Evolutionary conservation across 1,140 invertebrate genomes (phyloP), one percentile per base, ranked within the genome.

Genomic region (Drosophila micromelanica): DNA sequence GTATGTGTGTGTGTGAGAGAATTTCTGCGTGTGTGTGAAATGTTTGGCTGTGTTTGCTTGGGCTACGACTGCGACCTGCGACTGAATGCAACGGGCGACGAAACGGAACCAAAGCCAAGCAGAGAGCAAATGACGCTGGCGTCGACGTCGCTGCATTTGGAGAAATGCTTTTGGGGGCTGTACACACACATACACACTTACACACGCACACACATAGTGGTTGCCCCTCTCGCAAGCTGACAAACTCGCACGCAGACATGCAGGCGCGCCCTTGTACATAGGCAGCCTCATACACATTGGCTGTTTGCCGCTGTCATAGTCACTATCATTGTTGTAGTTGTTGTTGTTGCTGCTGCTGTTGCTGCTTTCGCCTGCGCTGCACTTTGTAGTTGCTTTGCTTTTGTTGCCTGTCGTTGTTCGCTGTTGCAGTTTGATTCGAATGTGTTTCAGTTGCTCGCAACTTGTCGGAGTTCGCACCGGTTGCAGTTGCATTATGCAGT

Each of bases 151-250:
- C 63, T 87, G 82, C 82, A 87, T 71, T 87, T 87, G 82, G 82
- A 89, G 82, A 87, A 87, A 87, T 79, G 78, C 55, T 71, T 70
- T 63, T 85, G 84, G 82, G 82, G 82, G 82, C 82, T 87, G 82
- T 77, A 17, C 32, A 45, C 46, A 61, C 62, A 67, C 48, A 62
- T 43, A 61, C 35, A 64, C 59, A 52, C 20, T 17, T 23, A 30
- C 38, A 42, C 23, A 51, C 45, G 23, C 20, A 56, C 51, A 68
- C 32, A 51, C 38, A 52, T 15, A 42, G 15, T 45, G 11, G 15
- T 15, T 73, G 63, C 23, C 48, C 63, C 70, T 73, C 70, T 73
- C 70, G 30, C 51, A 43, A 69, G 71, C 57, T 52, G 23, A 5
- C 38, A 42, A 42, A 57, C 54, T 42, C 60, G 48, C 51, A 78